Percentiles rank a stretch among this genome's conserved stretches.
Conservation (phyloP, 2,113 vertebrate species). For the Scytalopus superciliaris region DNA sequence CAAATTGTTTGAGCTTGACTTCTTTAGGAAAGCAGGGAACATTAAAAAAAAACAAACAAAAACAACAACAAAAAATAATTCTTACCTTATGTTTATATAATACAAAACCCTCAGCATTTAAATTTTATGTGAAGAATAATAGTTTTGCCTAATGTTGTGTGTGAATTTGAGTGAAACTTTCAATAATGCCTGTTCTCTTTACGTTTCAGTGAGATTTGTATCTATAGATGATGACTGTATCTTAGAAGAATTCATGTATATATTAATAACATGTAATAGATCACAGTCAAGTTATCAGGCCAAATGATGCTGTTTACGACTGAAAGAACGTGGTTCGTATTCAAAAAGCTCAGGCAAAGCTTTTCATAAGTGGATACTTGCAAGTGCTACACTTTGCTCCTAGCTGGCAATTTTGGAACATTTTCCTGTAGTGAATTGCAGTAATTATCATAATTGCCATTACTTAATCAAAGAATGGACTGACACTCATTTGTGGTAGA, state of each 20-base stretch:
- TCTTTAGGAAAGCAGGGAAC: background rate
- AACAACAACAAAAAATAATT: background rate
- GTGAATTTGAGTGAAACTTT: background rate
- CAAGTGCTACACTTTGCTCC: background rate
- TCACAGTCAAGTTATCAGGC: background rate
- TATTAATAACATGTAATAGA: background rate
- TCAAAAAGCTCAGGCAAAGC: background rate
- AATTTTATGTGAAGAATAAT: background rate
- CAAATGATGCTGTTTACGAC: background rate
- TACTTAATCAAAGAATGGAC: conserved; percentile 32
- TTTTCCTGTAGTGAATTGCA: conserved; percentile 18
- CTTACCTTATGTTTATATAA: background rate
- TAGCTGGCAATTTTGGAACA: conserved; percentile 19
- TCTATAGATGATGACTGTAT: background rate
- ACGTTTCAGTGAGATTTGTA: background rate
- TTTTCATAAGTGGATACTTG: background rate
- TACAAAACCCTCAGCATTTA: background rate
- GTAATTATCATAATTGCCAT: conserved; percentile 42
- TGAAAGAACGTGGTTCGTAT: background rate
- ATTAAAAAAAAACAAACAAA: background rate
- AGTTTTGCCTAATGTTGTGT: background rate
- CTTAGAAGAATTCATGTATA: background rate
- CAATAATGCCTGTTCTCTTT: background rate
- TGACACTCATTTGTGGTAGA: background rate
- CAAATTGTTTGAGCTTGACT: background rate